Evolutionary conservation across 2,113 vertebrate genomes (phyloP).

Genomic region (Pavo muticus): DNA sequence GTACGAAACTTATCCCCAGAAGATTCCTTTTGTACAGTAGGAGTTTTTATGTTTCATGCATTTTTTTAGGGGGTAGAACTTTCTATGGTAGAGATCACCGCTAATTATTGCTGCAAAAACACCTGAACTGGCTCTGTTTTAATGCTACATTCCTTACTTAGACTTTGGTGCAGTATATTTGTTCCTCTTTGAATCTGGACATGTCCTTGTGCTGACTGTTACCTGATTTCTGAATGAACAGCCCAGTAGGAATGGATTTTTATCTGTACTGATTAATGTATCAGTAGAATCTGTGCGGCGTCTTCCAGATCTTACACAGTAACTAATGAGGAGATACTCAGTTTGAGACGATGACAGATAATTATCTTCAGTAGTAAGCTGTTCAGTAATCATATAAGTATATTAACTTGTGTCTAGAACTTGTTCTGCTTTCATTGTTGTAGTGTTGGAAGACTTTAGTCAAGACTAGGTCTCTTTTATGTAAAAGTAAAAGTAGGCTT

Average conservation of each 20-base stretch:
- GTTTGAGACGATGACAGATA: background rate
- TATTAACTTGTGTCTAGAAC: background rate
- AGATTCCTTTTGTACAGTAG: background rate
- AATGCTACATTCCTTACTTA: background rate
- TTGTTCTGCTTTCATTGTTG: background rate
- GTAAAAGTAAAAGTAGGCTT: background rate
- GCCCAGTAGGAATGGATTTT: background rate
- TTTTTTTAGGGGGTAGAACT: background rate
- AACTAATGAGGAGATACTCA: background rate
- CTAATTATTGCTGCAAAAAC: background rate
- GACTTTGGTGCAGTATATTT: background rate
- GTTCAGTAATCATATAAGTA: background rate
- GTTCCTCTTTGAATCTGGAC: background rate
- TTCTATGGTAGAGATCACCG: background rate
- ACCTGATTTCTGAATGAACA: background rate
- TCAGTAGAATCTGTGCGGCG: background rate
- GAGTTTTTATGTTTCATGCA: background rate
- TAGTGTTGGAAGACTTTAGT: background rate
- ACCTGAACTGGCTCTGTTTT: background rate
- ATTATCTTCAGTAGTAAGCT: background rate
- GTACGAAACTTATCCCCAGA: background rate
- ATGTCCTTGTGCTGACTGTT: background rate
- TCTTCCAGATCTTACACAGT: background rate
- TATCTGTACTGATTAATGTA: background rate
- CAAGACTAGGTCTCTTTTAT: background rate